A percentile compares a stretch with the other conserved stretches of the same genome.
These are phyloP conservation scores for Aegotheles bennettii DNA, from an alignment of 2,113 vertebrate genomes.

Conservation along the genomic window DNA sequence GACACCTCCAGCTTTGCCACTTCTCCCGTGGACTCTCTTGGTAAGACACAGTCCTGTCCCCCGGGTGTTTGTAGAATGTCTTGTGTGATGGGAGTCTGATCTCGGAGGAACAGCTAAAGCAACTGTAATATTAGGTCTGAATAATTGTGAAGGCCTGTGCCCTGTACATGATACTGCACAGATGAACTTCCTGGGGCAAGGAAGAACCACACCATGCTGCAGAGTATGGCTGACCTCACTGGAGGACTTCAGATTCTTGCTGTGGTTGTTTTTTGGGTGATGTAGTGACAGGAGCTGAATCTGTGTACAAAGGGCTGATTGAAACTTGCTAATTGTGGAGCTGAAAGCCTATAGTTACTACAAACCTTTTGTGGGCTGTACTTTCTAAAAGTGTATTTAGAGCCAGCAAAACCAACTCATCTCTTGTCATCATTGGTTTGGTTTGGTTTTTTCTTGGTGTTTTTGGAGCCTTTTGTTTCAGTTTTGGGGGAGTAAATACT, in stretches of 20 bases:
- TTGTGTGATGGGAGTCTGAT: neutral
- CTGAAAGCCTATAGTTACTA: neutral
- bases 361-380: neutral
- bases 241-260: neutral
- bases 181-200: neutral
- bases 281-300: neutral
- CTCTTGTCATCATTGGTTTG: neutral
- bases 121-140: neutral
- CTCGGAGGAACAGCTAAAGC: neutral
- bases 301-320: neutral
- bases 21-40: neutral
- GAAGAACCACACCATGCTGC: neutral
- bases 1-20: neutral
- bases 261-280: neutral
- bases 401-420: neutral
- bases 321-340: neutral
- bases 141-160: neutral
- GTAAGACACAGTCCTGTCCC: neutral
- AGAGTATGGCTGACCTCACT: neutral
- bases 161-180: neutral
- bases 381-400: neutral
- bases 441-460: neutral
- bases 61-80: neutral
- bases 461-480: neutral
- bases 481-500: neutral